A percentile compares a stretch with the other conserved stretches of the same genome.
Evolutionary conservation across 2,888 invertebrate genomes (phyloP).

Genomic region (Lymantria dispar): DNA sequence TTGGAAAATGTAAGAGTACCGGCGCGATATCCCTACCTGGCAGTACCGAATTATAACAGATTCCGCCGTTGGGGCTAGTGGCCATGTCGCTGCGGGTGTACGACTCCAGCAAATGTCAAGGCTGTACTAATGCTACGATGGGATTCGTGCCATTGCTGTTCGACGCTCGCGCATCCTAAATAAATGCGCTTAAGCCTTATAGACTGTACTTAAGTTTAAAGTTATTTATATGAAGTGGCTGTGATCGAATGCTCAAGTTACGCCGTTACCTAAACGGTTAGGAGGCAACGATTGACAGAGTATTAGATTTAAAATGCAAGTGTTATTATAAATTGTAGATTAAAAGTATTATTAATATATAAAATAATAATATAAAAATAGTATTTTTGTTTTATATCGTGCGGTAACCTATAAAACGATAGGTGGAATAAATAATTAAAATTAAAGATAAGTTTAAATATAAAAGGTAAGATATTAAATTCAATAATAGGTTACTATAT

Average conservation of each 20-base stretch:
- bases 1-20: constrained; percentile 77
- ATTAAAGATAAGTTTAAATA: no score
- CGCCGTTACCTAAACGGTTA: constrained; percentile 49
- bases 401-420: neutral
- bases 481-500: no score
- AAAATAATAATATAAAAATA: constrained; percentile 13
- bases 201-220: constrained; percentile 55
- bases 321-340: constrained; percentile 23
- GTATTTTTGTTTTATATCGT: constrained; percentile 9
- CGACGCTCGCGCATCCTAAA: constrained; percentile 47
- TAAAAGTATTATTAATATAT: constrained; percentile 22
- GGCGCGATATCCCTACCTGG: constrained; percentile 72
- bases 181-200: constrained; percentile 36
- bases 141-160: constrained; percentile 26
- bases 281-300: constrained; percentile 57
- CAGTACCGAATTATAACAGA: constrained; percentile 67
- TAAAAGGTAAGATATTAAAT: no score
- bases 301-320: constrained; percentile 33
- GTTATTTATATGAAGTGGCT: constrained; percentile 69
- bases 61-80: constrained; percentile 77
- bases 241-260: constrained; percentile 68
- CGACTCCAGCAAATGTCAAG: constrained; percentile 68
- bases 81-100: constrained; percentile 33
- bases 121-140: constrained; percentile 55
- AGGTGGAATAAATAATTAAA: neutral